Conservation (phyloP, 2,113 vertebrate species). For the Bufo bufo region DNA sequence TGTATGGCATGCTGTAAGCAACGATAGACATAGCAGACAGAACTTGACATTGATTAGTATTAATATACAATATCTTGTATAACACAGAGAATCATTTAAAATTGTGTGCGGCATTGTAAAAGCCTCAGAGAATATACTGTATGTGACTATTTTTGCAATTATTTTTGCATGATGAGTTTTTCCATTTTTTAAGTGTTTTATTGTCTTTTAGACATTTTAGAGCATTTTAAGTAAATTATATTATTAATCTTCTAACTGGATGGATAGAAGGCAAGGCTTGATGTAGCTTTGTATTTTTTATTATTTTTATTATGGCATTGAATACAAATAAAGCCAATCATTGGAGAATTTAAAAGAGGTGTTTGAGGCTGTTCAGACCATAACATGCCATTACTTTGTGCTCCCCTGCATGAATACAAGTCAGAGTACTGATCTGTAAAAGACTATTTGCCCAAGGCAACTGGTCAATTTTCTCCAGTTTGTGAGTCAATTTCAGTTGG, state of each 20-base stretch:
- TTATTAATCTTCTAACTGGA: not conserved
- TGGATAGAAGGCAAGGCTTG: not conserved
- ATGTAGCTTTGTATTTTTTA: not conserved
- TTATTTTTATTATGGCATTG: not conserved
- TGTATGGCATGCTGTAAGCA: too few relatives aligned
- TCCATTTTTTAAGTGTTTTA: not conserved
- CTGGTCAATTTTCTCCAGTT: slow-evolving; percentile 53
- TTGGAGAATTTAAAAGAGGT: slow-evolving; percentile 28
- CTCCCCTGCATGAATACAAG: slow-evolving; percentile 12
- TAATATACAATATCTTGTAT: not conserved
- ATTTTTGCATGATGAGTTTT: not conserved
- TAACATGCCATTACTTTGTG: slow-evolving; percentile 30
- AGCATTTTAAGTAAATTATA: not conserved
- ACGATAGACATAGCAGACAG: too few relatives aligned
- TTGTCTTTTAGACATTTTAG: not conserved
- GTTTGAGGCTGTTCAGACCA: slow-evolving; percentile 9
- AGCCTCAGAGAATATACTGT: not conserved
- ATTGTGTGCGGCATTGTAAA: not conserved
- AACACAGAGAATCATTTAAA: not conserved
- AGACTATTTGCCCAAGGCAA: slow-evolving; percentile 52
- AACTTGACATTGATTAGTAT: too few relatives aligned
- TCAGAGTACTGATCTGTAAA: slow-evolving; percentile 55
- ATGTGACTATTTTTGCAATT: not conserved
- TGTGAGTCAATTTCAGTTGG: slow-evolving; percentile 51
- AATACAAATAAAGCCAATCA: slow-evolving; percentile 34